Conservation (phyloP, 2,888 invertebrate genomes). For the Coronaproctus castanopsis region DNA sequence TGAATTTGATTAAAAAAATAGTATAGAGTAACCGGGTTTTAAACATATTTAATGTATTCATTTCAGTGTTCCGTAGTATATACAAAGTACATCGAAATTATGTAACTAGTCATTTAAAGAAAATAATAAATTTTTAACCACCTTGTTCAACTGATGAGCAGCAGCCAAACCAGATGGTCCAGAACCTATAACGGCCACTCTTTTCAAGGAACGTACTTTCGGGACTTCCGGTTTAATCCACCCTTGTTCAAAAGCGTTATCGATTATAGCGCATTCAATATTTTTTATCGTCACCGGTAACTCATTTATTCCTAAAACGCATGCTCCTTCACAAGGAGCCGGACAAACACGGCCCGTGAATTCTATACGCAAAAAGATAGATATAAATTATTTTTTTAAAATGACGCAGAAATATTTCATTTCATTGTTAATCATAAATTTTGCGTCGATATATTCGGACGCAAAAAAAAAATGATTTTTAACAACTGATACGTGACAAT, state of each 20-base stretch:
- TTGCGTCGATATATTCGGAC: background rate
- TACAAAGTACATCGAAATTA: no score
- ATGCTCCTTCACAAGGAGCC: conserved; percentile 96
- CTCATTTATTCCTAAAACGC: conserved; percentile 85
- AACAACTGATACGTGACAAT: no score
- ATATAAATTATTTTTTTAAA: background rate
- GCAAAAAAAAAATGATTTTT: background rate
- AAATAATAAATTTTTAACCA: no score
- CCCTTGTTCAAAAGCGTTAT: conserved; percentile 89
- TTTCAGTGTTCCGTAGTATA: no score
- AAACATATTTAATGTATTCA: no score
- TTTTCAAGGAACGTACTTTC: conserved; percentile 48
- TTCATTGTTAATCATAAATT: no score
- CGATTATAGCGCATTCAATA: conserved; percentile 96
- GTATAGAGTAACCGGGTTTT: no score
- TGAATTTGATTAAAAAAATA: no score
- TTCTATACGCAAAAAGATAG: conserved; percentile 30
- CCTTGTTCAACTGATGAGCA: conserved; percentile 87
- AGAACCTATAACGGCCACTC: conserved; percentile 76
- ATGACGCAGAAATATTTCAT: conserved; percentile 9
- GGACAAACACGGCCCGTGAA: conserved; percentile 87
- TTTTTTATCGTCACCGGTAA: conserved; percentile 97
- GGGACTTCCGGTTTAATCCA: conserved; percentile 78
- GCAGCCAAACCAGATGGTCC: conserved; percentile 90
- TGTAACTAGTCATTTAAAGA: no score